Base-by-base conservation (phyloP, 2,888 invertebrate genomes). In the Ditula angustiorana region DNA sequence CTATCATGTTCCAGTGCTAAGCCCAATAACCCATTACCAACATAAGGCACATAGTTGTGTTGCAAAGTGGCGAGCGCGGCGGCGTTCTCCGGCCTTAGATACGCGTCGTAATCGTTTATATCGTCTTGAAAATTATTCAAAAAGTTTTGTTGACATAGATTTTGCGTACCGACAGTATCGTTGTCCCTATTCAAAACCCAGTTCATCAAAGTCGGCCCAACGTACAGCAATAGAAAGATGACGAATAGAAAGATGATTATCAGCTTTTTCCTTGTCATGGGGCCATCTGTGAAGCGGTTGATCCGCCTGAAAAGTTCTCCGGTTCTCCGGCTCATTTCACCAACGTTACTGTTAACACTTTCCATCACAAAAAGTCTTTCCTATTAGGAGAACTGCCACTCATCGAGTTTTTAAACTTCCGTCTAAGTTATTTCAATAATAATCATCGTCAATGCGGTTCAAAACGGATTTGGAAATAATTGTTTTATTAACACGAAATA, bases 11-110 rank as follows among this genome's bases (percentile, higher is more conserved):
- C 92, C 44, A 96, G 85, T 37, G 95, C 92, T 37, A 96, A 74
- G 0, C 96, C 96, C 67, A 96, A 87, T 66, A 95, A 88, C 0
- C 97, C 97, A 85, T 97, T 97, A 10, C 96, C 97, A 64, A 96
- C 93, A 76, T 96, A 96, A 73, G 96, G 96, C 81, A 96, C 93
- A 75, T 95, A 96, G 69, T 94, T 92, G 46, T 94, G 93, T 72
- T 95, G 94, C 13, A 92, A 88, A 2, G 92, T 85, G 16, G 83
- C 81, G 35, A 91, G 74, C 4, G 90, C 87, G 3, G 94, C 92
- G 11, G 94, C 86, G 60, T 94, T 90, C 75, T 95, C 95, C 37
- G 85, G 82, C 67, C 95, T 88, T 68, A 96, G 87, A 77, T 95
- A 95, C 7, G 95, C 95, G 79, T 96, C 96, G 78, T 95, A 95